phyloP scores from a whole-genome alignment of 2,888 invertebrate species.

The Zhengitettix transpicula region DNA sequence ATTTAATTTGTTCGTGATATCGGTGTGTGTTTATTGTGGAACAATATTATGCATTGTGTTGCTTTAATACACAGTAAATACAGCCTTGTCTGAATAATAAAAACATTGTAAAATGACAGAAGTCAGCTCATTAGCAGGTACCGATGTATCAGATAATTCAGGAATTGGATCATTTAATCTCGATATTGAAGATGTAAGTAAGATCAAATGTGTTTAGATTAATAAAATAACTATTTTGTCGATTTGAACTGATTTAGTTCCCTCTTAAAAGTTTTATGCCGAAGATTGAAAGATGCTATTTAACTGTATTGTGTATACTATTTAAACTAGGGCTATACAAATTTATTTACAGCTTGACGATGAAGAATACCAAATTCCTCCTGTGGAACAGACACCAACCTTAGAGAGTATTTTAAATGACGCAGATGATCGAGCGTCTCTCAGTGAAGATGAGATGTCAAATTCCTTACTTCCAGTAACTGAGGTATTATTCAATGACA shows the following conservation, averaged over 20 bases:
- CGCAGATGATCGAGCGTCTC: conserved; percentile 21
- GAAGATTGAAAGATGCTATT: too few species aligned
- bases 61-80: too few species aligned
- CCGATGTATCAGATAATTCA: conserved; percentile 33
- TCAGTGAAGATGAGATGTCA: conserved; percentile 19
- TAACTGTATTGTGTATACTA: not conserved
- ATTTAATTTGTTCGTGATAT: too few species aligned
- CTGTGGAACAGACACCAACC: conserved; percentile 56
- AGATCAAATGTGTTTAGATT: too few species aligned
- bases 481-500: conserved; percentile 7
- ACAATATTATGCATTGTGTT: too few species aligned
- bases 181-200: conserved; percentile 49
- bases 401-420: conserved; percentile 70
- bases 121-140: not conserved
- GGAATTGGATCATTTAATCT: conserved; percentile 36
- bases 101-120: conserved; percentile 4
- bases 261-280: not conserved
- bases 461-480: conserved; percentile 10
- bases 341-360: conserved; percentile 49
- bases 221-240: not conserved
- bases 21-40: too few species aligned
- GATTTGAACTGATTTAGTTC: not conserved
- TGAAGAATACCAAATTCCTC: conserved; percentile 62
- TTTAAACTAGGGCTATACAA: not conserved
- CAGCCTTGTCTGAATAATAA: too few species aligned